Conservation (phyloP, 2,113 vertebrate genomes). For the Scophthalmus maximus region DNA sequence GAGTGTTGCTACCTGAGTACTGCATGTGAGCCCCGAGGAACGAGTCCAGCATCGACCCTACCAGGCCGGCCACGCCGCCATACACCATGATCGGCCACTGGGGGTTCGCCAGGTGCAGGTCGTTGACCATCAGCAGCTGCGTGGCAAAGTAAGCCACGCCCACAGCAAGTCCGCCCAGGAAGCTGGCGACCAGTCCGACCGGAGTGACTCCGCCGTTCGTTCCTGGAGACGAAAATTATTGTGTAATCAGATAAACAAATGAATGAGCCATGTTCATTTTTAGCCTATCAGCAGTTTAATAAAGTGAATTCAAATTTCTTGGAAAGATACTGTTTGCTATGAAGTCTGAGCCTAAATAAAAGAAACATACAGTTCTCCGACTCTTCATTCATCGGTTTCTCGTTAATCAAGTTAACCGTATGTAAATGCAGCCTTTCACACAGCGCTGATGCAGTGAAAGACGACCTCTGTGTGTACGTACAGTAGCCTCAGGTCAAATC, state of each 20-base stretch:
- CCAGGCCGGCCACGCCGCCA: slow-evolving; percentile 87
- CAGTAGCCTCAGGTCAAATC: no score
- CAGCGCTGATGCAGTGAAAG: no score
- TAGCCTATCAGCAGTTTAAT: no score
- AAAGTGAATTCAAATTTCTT: no score
- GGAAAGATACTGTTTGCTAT: no score
- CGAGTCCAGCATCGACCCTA: slow-evolving; percentile 95
- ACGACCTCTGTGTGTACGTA: no score
- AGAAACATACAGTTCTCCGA: background rate
- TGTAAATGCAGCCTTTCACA: no score
- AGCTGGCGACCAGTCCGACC: slow-evolving; percentile 89
- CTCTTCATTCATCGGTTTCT: no score
- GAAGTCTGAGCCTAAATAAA: no score
- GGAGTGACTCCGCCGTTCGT: slow-evolving; percentile 93
- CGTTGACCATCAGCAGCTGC: slow-evolving; percentile 86
- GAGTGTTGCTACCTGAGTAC: slow-evolving; percentile 86
- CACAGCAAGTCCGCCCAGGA: slow-evolving; percentile 89
- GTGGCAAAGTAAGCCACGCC: slow-evolving; percentile 88
- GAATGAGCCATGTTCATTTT: no score
- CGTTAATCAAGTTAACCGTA: no score
- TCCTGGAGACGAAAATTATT: slow-evolving; percentile 82
- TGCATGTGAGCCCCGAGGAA: slow-evolving; percentile 96
- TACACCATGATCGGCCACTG: slow-evolving; percentile 95
- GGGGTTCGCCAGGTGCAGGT: slow-evolving; percentile 88
- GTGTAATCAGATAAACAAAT: no score